Evolutionary conservation across 2,888 invertebrate species (phyloP).

Genomic region (Melanchra persicariae): DNA sequence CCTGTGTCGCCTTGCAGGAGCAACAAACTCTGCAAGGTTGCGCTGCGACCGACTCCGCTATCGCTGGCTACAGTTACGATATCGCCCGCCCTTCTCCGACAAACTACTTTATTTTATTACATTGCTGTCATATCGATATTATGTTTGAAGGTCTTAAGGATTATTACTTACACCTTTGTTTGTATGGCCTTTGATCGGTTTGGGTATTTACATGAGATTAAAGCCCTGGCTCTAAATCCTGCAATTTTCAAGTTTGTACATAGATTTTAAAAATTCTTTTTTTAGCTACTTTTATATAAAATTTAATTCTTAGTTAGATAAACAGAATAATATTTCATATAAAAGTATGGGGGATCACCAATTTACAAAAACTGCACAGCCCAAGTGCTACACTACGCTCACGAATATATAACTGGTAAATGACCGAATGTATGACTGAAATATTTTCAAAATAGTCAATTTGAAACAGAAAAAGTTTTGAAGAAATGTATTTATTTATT

Average conservation of each 20-base stretch:
- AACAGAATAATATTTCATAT: no score
- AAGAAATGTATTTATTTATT: no score
- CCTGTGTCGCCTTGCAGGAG: conserved; percentile 75
- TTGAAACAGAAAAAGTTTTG: no score
- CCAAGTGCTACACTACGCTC: no score
- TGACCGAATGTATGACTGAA: neutral
- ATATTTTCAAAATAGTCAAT: neutral
- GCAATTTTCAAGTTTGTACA: neutral
- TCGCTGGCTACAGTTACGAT: conserved; percentile 87
- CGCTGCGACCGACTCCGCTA: conserved; percentile 83
- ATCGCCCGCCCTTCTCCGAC: conserved; percentile 88
- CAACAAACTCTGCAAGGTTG: conserved; percentile 91
- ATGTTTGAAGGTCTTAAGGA: conserved; percentile 81
- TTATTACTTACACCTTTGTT: conserved; percentile 62
- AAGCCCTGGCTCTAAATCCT: neutral
- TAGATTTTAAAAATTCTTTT: no score
- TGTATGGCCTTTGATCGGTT: conserved; percentile 35
- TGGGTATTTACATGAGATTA: conserved; percentile 14
- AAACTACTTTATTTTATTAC: conserved; percentile 87
- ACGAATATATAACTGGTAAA: neutral
- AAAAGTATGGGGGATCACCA: neutral
- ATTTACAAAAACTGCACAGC: neutral
- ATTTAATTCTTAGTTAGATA: no score
- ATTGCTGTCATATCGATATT: conserved; percentile 84
- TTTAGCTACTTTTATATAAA: no score